Base-by-base conservation (phyloP, 1,140 invertebrate species). In the Antheraea mylitta region DNA sequence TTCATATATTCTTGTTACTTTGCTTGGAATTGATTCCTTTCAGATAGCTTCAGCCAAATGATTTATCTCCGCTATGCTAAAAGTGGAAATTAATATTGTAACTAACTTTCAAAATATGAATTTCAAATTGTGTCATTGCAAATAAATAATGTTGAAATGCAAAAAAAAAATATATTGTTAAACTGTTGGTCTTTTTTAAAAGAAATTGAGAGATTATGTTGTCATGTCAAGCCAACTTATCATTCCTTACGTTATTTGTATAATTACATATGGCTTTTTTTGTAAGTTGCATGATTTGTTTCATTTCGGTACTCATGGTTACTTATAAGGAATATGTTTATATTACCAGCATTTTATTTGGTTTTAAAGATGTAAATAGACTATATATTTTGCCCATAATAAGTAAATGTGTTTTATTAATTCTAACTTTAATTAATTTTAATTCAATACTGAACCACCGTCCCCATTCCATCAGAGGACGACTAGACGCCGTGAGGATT, bases 311-410 rank as follows among this genome's bases (percentile, higher is more conserved):
- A 89, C 81, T 89, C 85, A 81, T 79, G 70, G 80, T 86, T 82
- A 81, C 82, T 83, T 84, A 86, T 86, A 85, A 82, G 78, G 79
- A 84, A 77, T 82, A 86, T 89, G 85, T 89, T 89, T 83, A 87
- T 89, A 69, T 65, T 73, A 88, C 80, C 85, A 85, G 83, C 82
- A 87, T 89, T 87, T 66, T 66, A 59, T 66, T 81, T 79, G 77
- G 76, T 79, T 66, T 87, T 89, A 82, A 90, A 86, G 74, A 77
- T 89, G 87, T 87, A 91, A 89, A 89, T 89, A 89, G 81, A 89
- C 76, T 73, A 83, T 89, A 88, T 87, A 91, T 89, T 89, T 89
- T 89, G 85, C 86, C 85, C 82, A 86, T 86, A 87, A 84, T 83
- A 80, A 76, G 45, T 53, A 53, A 78, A 65, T 19, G 53, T 66